These are phyloP conservation scores for Noturus placidus DNA, from an alignment of 2,113 vertebrate genomes.

Conservation along the genomic window DNA sequence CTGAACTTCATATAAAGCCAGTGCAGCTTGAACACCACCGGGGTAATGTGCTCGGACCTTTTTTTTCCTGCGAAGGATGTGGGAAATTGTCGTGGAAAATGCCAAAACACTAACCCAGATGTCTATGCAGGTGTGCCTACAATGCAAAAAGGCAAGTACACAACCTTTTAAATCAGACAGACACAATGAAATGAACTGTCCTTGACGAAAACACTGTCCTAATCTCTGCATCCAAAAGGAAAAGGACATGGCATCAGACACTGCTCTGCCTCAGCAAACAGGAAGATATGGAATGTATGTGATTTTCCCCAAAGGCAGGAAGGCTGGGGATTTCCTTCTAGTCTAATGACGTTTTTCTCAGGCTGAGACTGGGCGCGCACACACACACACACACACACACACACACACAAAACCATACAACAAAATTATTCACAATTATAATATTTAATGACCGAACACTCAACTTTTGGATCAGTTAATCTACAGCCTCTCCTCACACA, in stretches of 20 bases:
- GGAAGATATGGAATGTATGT: conserved; percentile 42
- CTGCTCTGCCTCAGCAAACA: conserved; percentile 33
- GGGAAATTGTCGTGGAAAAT: not conserved
- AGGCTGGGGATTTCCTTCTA: conserved; percentile 61
- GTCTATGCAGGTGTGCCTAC: conserved; percentile 4
- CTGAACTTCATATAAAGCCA: not conserved
- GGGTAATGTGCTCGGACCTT: not conserved
- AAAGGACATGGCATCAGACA: conserved; percentile 5
- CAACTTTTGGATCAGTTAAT: not conserved
- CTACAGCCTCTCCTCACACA: not conserved
- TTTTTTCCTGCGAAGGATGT: not conserved
- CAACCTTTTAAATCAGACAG: not conserved
- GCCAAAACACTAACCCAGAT: not conserved
- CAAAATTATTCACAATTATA: not conserved
- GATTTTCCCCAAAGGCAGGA: conserved; percentile 24
- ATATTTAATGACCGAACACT: not conserved
- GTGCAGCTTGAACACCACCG: not conserved
- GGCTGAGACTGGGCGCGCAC: not conserved
- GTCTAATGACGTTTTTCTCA: conserved; percentile 25
- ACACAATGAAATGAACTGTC: not conserved
- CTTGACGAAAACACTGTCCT: conserved; percentile 12
- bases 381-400: not conserved
- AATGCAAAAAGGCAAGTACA: conserved; percentile 4
- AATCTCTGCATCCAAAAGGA: not conserved
- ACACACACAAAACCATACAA: not conserved